Percentiles rank a stretch among this genome's conserved stretches.
Conservation (phyloP, 2,113 vertebrate species). For the Saimiri boliviensis region DNA sequence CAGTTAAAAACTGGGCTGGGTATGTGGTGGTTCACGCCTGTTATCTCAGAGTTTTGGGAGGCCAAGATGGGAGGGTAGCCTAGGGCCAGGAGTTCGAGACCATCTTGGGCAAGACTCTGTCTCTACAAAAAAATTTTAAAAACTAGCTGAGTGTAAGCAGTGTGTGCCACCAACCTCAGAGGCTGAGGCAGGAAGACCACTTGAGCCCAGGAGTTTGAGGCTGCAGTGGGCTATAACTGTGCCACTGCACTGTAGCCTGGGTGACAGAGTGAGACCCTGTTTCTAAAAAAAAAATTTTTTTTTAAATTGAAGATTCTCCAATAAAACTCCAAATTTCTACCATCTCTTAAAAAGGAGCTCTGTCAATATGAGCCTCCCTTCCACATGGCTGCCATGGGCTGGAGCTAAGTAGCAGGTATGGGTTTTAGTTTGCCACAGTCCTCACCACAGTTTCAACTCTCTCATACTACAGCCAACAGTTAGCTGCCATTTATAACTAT, state of each 20-base stretch:
- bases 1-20: background rate
- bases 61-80: background rate
- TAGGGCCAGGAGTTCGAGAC: background rate
- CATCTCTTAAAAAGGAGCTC: background rate
- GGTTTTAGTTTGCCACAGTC: background rate
- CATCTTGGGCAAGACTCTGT: background rate
- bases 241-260: background rate
- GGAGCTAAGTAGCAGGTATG: accelerated
- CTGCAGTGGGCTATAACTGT: background rate
- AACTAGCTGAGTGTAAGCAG: background rate
- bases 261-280: background rate
- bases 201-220: background rate
- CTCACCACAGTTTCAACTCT: background rate
- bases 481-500: background rate
- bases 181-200: background rate
- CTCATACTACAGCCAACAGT: background rate
- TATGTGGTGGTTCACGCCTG: background rate
- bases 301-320: background rate
- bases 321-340: conserved; percentile 11
- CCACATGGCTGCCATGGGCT: background rate
- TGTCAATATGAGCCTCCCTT: background rate
- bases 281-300: background rate
- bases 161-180: background rate
- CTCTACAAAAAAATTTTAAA: background rate
- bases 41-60: background rate